These are phyloP conservation scores for Thalassarche chlororhynchos DNA, from an alignment of 2,113 vertebrate species.

Conservation along the genomic window DNA sequence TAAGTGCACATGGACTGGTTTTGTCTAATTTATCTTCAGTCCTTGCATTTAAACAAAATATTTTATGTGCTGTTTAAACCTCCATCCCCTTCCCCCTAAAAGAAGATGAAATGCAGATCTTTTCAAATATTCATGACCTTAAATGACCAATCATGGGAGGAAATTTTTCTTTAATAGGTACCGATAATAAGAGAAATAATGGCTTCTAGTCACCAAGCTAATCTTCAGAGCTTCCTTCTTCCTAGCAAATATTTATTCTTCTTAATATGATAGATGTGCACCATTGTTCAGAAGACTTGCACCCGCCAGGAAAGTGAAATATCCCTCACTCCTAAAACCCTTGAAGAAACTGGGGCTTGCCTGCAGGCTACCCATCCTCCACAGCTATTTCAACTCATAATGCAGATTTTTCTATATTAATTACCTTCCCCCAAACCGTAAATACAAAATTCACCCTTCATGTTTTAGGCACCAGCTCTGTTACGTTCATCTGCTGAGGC, in stretches of 20 bases:
- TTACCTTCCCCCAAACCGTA: neutral
- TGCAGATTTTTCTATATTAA: neutral
- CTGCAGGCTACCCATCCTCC: neutral
- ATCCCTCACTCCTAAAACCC: neutral
- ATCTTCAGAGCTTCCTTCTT: constrained; percentile 21
- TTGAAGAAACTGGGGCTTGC: neutral
- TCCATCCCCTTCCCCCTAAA: neutral
- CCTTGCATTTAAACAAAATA: neutral
- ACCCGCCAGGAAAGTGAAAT: neutral
- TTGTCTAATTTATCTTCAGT: neutral
- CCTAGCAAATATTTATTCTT: constrained; percentile 31
- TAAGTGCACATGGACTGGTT: neutral
- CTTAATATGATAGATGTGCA: neutral
- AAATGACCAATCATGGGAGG: neutral
- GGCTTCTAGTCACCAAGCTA: neutral
- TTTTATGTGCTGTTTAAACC: neutral
- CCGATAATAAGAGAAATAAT: constrained; percentile 2
- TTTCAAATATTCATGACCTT: constrained; percentile 40
- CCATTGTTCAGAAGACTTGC: neutral
- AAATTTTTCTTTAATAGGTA: constrained; percentile 10
- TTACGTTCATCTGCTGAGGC: neutral
- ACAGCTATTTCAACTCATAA: neutral
- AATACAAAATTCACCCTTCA: neutral
- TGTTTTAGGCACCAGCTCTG: neutral
- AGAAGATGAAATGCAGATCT: neutral